These are phyloP conservation scores for Halcyon badia DNA, from an alignment of 2,797 vertebrate genomes.

Conservation along the genomic window DNA sequence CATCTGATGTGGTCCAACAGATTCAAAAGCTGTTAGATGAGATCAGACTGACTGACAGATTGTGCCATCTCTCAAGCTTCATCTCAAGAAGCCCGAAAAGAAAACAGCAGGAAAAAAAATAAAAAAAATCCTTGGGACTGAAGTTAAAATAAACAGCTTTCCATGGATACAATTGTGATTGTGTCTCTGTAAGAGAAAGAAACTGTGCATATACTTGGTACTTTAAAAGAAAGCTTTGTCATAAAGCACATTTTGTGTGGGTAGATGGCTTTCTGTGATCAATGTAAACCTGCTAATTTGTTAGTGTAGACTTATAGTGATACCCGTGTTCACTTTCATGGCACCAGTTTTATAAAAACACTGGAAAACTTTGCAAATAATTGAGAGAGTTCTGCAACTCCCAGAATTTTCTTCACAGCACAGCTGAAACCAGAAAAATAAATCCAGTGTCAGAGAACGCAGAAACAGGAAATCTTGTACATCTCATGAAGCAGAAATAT, in stretches of 20 bases:
- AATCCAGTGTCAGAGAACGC: not conserved
- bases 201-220: not conserved
- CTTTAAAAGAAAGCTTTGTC: not conserved
- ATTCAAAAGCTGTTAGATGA: not conserved
- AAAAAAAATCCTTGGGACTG: not conserved
- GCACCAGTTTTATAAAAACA: not conserved
- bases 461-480: not conserved
- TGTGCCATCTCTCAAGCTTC: not conserved
- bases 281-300: not conserved
- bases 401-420: not conserved
- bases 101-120: not conserved
- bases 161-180: fast-evolving
- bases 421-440: not conserved
- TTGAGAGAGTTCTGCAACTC: not conserved
- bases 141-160: not conserved
- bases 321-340: fast-evolving
- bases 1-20: not conserved
- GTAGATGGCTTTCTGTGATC: not conserved
- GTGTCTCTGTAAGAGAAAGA: not conserved
- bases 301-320: not conserved
- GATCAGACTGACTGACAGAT: not conserved
- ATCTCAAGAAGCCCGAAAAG: not conserved
- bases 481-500: not conserved
- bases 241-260: not conserved
- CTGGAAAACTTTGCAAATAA: not conserved